These are phyloP conservation scores for Telmatherina bonti DNA, from an alignment of 2,797 vertebrate genomes.

Conservation along the genomic window DNA sequence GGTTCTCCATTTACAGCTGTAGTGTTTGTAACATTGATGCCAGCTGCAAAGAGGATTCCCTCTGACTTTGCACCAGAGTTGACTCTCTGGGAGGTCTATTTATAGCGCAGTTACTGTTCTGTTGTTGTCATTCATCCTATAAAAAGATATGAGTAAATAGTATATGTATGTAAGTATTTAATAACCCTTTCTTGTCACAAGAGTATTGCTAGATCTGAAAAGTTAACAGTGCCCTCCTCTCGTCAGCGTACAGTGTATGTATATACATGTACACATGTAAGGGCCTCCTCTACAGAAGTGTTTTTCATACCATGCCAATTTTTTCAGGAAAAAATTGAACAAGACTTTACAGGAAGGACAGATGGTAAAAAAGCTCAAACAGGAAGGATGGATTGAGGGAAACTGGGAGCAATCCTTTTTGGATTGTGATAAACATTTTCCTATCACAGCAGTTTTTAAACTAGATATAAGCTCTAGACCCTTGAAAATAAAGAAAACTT, in stretches of 20 bases:
- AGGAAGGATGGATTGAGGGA: conserved; percentile 26
- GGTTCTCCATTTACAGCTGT: conserved; percentile 47
- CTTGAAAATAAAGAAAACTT: background rate
- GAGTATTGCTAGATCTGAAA: background rate
- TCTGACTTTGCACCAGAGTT: conserved; percentile 45
- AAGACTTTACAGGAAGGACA: conserved; percentile 10
- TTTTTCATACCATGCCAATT: background rate
- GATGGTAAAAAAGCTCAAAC: background rate
- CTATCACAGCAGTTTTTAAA: background rate
- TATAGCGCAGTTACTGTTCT: conserved; percentile 57
- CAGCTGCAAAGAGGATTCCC: conserved; percentile 71
- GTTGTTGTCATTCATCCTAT: conserved; percentile 48
- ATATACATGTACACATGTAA: too few species aligned
- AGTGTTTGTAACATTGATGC: conserved; percentile 29
- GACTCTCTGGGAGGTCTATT: conserved; percentile 49
- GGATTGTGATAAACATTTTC: too few species aligned
- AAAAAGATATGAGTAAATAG: background rate
- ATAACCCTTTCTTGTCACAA: background rate
- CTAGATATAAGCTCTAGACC: background rate
- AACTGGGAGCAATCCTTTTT: conserved; percentile 21
- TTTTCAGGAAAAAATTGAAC: background rate
- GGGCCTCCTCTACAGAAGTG: too few species aligned
- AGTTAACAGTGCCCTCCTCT: background rate
- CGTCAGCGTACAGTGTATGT: background rate
- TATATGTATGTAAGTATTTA: background rate